Evolutionary conservation across 2,113 vertebrate genomes (phyloP), one percentile per base, ranked within the genome.

Genomic region (Cyanoliseus patagonus): DNA sequence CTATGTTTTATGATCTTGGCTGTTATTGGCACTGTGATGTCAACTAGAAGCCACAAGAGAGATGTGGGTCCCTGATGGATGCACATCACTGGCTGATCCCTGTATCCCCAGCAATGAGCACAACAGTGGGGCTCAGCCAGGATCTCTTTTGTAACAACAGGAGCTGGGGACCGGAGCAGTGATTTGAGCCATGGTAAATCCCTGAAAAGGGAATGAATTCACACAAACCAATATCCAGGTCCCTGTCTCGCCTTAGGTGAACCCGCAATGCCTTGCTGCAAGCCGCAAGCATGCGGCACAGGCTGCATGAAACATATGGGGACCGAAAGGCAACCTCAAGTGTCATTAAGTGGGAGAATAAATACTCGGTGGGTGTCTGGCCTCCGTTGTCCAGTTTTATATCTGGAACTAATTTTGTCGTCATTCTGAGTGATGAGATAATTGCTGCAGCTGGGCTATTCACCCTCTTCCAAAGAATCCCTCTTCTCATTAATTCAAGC

Each of bases 371-470:
- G 61, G 63, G 63, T 88, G 75, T 80, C 91, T 94, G 51, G 49
- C 81, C 91, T 92, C 46, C 0, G 0, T 62, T 83, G 79, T 68
- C 72, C 5, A 1, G 18, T 90, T 96, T 96, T 90, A 87, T 86
- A 93, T 93, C 94, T 94, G 94, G 90, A 95, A 95, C 95, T 95
- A 97, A 97, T 97, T 95, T 89, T 41, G 17, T 41, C 83, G 6
- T 91, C 94, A 46, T 74, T 79, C 66, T 80, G 94, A 95, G 88
- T 92, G 95, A 96, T 6, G 75, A 93, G 96, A 87, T 96, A 95
- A 97, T 97, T 89, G 86, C 95, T 70, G 88, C 96, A 97, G 94
- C 95, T 97, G 96, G 61, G 68, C 95, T 49, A 88, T 94, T 95
- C 96, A 96, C 31, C 51, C 76, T 12, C 2, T 46, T 74, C 94